Percentiles rank a stretch among this genome's conserved stretches.
phyloP scores from a whole-genome alignment of 2,797 vertebrate species.

The Antrozous pallidus region DNA sequence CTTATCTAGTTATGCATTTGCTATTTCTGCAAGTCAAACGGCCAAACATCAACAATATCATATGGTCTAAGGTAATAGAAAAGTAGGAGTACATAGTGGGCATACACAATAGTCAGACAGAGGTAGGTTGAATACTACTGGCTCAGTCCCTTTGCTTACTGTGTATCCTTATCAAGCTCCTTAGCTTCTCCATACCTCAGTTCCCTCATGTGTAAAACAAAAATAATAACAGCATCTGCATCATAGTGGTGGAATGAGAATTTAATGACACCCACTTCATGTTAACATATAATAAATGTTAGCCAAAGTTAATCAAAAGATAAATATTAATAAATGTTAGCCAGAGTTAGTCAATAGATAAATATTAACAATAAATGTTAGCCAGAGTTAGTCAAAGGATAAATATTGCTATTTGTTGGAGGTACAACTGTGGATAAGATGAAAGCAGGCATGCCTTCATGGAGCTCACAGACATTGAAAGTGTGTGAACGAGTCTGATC shows the following conservation, averaged over 20 bases:
- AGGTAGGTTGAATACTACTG: not conserved
- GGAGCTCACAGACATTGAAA: not conserved
- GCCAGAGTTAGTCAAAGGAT: not conserved
- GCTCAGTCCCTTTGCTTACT: not conserved
- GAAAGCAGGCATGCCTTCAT: not conserved
- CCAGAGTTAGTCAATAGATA: not conserved
- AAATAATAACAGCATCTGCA: not conserved
- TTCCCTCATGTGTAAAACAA: not conserved
- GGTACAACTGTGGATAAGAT: not conserved
- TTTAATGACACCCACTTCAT: not conserved
- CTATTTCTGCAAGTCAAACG: not conserved
- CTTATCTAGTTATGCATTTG: not conserved
- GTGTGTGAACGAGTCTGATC: no score
- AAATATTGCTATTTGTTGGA: not conserved
- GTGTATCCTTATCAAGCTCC: not conserved
- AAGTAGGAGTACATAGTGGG: not conserved
- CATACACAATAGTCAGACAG: not conserved
- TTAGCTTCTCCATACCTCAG: not conserved
- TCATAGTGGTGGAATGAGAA: not conserved
- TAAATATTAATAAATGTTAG: not conserved
- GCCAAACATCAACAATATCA: not conserved
- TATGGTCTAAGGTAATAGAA: not conserved
- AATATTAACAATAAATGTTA: not conserved
- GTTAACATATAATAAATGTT: no score
- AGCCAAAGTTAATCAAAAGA: not conserved